Base-by-base conservation (phyloP, 2,888 invertebrate genomes). In the Eurytoma adleriae region DNA sequence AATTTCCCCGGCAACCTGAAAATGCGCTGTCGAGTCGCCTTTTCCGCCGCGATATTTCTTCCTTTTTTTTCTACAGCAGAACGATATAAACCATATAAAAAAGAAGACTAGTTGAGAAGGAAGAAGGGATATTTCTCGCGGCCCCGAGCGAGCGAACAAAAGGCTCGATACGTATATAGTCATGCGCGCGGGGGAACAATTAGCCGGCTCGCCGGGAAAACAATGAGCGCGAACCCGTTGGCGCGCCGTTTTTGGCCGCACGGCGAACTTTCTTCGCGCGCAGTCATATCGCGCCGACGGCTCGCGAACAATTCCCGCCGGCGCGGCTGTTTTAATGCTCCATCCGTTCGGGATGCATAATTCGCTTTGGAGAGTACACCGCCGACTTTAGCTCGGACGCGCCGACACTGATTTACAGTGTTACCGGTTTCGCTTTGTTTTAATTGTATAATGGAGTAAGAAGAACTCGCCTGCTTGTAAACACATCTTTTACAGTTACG, bases 141-240 rank as follows among this genome's bases (percentile, higher is more conserved):
- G 40, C 40, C 14, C 54, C 54, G 14, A 24, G 48, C 12, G 18
- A 13, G 30, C 68, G 20, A 62, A 59, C 62, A 70, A 56, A 62
- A 69, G 62, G 18, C 24, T 27, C 40, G 40, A 40, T 40, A n/a
- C 27, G 3, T 3, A 30, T 59, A 50, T 40, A 54, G 24, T 54
- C 40, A 57, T 18, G 70, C 64, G 64, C 50, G 50, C 64, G 40
- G 52, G 72, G 71, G 20, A 78, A 61, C 67, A 78, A 72, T 78
- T 72, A 78, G 72, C 72, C 14, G 66, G 20, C 66, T n/a, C 67
- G 10, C 24, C 10, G 50, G 67, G 61, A 68, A 78, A 78, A 78
- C 68, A 72, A 72, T 62, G 68, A 61, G 27, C 18, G 27, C n/a
- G 10, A 52, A 27, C 50, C 20, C 52, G 1, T 66, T 13, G 18